Evolutionary conservation across 2,797 vertebrate genomes (phyloP), one percentile per base, ranked within the genome.

Genomic region (Gouania willdenowi): DNA sequence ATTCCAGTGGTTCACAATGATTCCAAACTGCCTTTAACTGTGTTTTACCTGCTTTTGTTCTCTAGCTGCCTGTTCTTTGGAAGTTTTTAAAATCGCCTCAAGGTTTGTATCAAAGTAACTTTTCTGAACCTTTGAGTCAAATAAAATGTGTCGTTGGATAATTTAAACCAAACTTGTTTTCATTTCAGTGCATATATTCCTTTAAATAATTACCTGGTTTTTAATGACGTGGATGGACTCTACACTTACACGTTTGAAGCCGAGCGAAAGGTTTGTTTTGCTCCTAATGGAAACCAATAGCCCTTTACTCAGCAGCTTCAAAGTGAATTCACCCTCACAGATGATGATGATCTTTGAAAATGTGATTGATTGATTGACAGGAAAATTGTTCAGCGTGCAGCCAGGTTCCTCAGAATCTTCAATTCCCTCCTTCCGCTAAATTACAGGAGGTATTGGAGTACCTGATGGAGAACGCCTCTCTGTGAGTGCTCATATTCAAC

Each of bases 81-180:
- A 98, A 78, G 95, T 98, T 77, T 98, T 98, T 87, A 97, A 98
- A 90, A 93, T 98, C 72, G 95, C 95, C 40, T 93, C 95, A 77
- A 98, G 96, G 95, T 98, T 56, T 1, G 23, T 56, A 40, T 9
- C 30, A 26, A 19, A 3, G 20, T 6, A 19, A 20, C 19, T 4
- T 5, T 18, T 5, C 17, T 18, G 5, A n/a, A 13, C 14, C 13
- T 14, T 20, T 20, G 19, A 20, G 19, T 20, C 1, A 4, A 20
- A 20, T 6, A 19, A 6, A 3, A 26, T 5, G 2, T 5, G 6
- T 34, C 14, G 41, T 54, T 48, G 6, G 38, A 4, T 32, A 20
- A 10, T 10, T 43, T 1, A 18, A 7, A 35, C 14, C 12, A n/a
- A 1, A 19, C 8, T 2, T 0, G 5, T 43, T 30, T 85, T 24